These are phyloP conservation scores for Baronia brevicornis DNA, from an alignment of 2,888 invertebrate species.

Conservation along the genomic window DNA sequence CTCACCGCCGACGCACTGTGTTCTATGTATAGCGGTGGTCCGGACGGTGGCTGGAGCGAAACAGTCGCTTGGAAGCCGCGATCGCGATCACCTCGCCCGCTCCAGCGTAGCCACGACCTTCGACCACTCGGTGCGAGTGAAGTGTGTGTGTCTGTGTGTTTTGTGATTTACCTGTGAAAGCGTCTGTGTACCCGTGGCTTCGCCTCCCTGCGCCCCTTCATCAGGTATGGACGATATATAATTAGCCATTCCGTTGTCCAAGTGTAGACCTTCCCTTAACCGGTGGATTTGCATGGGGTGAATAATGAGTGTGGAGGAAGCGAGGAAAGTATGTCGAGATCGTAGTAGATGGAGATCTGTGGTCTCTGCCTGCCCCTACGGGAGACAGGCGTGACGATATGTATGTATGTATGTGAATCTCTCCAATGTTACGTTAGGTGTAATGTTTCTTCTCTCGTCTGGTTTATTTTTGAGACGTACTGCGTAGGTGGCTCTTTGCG, in stretches of 20 bases:
- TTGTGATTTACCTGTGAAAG: constrained; percentile 35
- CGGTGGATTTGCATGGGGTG: too few species aligned
- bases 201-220: not conserved
- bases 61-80: constrained; percentile 72
- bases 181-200: constrained; percentile 37
- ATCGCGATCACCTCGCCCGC: constrained; percentile 64
- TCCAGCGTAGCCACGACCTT: constrained; percentile 63
- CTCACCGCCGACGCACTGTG: constrained; percentile 31
- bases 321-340: too few species aligned
- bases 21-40: constrained; percentile 57
- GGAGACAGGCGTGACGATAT: too few species aligned
- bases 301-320: too few species aligned
- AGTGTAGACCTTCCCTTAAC: too few species aligned
- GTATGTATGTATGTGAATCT: too few species aligned
- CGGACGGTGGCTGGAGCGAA: constrained; percentile 33
- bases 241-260: constrained; percentile 19
- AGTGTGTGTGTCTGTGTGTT: constrained; percentile 71
- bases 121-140: constrained; percentile 66
- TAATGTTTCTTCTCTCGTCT: constrained; percentile 63
- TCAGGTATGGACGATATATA: constrained; percentile 11
- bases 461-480: constrained; percentile 57
- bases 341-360: too few species aligned
- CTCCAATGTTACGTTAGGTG: constrained; percentile 34
- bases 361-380: too few species aligned
- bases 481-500: constrained; percentile 46